Evolutionary conservation across 2,888 invertebrate species (phyloP), one percentile per base, ranked within the genome.

Genomic region (Dinocampus coccinellae): DNA sequence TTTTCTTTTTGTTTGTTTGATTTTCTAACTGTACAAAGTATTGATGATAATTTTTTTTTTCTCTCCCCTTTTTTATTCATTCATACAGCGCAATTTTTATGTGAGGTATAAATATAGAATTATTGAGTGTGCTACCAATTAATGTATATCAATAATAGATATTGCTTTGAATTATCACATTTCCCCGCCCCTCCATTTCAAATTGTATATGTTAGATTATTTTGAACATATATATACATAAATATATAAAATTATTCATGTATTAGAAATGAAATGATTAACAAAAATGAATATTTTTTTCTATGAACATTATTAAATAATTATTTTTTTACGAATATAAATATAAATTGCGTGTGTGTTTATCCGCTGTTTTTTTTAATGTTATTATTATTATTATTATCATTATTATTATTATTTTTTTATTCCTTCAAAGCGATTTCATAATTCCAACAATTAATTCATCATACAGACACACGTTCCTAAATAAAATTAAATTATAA

Each of bases 161-260:
- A 82, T 82, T 81, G 78, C 80, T 81, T 81, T 76, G 75, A 70
- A 62, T 78, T 77, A 81, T 81, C 78, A 80, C 81, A 80, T 77
- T 78, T 74, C 71, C 74, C 74, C 73, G n/a, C n/a, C n/a, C n/a
- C n/a, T n/a, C 52, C 62, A 36, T 60, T 66, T 47, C 52, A 22
- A 53, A 61, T 20, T 61, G 36, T 53, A 24, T 33, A 20, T 24
- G 52, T n/a, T 47, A 42, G 11, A 22, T 34, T 13, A 6, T 11
- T 26, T 29, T 26, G 26, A 57, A 24, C 11, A 57, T 55, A n/a
- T 13, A 24, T 4, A 7, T 26, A 26, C 26, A n/a, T 26, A n/a
- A 26, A 4, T 26, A 11, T 22, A 26, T 11, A 16, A 16, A 53
- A 22, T 1, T 53, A 47, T 24, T n/a, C n/a, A 57, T 57, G 7